Conservation (phyloP, 2,888 invertebrate species). For the Chaetoderma sp. region DNA sequence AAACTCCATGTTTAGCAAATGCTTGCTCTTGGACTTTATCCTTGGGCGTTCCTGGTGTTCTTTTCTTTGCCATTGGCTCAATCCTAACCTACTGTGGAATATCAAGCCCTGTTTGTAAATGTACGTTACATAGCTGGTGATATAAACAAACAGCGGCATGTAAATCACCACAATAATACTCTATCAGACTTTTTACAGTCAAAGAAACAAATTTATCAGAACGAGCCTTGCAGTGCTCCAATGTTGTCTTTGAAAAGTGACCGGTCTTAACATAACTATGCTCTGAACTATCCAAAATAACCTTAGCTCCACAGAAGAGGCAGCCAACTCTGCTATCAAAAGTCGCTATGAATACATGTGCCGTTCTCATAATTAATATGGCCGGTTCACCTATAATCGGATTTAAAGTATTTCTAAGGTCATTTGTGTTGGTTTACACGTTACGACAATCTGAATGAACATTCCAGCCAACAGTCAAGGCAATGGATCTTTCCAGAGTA, state of each 20-base stretch:
- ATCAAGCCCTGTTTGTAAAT: slow-evolving; percentile 20
- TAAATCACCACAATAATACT: slow-evolving; percentile 14
- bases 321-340: slow-evolving; percentile 7
- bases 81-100: neutral
- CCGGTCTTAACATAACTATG: slow-evolving; percentile 7
- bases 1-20: too few species aligned
- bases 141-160: slow-evolving; percentile 26
- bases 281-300: neutral
- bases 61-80: slow-evolving; percentile 6
- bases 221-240: slow-evolving; percentile 7
- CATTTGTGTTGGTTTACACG: slow-evolving; percentile 4
- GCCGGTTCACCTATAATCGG: neutral
- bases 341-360: neutral
- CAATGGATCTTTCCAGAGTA: too few species aligned
- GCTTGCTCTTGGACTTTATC: neutral
- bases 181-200: too few species aligned
- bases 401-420: slow-evolving; percentile 11
- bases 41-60: slow-evolving; percentile 7
- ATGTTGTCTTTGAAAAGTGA: slow-evolving; percentile 1
- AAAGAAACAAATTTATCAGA: too few species aligned
- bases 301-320: slow-evolving; percentile 10
- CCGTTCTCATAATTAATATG: neutral
- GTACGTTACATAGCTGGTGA: slow-evolving; percentile 21
- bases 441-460: slow-evolving; percentile 16
- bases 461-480: neutral